Evolutionary conservation across 2,888 invertebrate genomes (phyloP).

Genomic region (Cosmopolites sordidus): DNA sequence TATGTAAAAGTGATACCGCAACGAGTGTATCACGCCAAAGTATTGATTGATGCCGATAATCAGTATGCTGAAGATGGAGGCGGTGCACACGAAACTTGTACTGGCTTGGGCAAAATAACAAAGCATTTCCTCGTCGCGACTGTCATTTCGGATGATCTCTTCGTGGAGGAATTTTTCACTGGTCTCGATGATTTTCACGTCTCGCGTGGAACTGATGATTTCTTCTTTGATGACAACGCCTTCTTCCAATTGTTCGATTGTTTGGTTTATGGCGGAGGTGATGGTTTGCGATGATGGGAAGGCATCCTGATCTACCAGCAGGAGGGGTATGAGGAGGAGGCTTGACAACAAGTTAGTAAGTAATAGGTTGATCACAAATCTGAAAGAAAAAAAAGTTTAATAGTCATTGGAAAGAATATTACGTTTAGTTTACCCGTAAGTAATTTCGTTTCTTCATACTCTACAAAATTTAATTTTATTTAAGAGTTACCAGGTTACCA

Average conservation of each 20-base stretch:
- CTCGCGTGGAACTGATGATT: conserved; percentile 25
- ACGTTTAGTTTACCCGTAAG: too few species aligned
- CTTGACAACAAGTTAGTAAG: conserved; percentile 53
- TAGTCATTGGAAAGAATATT: too few species aligned
- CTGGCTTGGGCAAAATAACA: conserved; percentile 57
- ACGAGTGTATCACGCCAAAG: conserved; percentile 61
- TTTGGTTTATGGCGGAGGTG: conserved; percentile 42
- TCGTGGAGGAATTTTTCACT: conserved; percentile 19
- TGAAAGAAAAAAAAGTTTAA: conserved; percentile 43
- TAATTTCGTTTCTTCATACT: too few species aligned
- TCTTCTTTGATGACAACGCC: conserved; percentile 31
- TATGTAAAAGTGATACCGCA: conserved; percentile 58
- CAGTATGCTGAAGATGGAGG: conserved; percentile 59
- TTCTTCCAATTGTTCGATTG: conserved; percentile 21
- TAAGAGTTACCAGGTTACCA: too few species aligned
- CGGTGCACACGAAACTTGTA: conserved; percentile 56
- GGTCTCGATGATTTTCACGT: conserved; percentile 32
- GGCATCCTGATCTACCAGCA: conserved; percentile 52
- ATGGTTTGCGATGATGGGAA: conserved; percentile 38
- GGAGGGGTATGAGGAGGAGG: conserved; percentile 48
- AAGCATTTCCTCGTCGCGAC: conserved; percentile 26
- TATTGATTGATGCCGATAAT: conserved; percentile 63
- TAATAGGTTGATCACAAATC: conserved; percentile 54
- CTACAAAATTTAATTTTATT: too few species aligned
- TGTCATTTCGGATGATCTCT: background rate